Evolutionary conservation across 2,888 invertebrate species (phyloP).

Genomic region (Diadromus collaris): DNA sequence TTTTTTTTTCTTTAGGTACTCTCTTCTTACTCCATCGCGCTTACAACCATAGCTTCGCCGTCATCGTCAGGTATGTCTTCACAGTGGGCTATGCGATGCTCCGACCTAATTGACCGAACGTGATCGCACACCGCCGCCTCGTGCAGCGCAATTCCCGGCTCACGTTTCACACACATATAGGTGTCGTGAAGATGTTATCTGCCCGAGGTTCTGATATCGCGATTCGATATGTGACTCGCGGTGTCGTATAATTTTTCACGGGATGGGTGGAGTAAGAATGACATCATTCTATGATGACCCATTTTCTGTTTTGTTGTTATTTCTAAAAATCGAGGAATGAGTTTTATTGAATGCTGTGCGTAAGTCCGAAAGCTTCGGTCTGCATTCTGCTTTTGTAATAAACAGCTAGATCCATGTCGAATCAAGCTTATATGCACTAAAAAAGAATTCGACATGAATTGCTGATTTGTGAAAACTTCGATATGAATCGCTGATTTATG

Average conservation of each 20-base stretch:
- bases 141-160: slow-evolving; percentile 4
- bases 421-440: background rate
- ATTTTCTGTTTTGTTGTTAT: background rate
- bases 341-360: background rate
- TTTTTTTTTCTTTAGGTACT: slow-evolving; percentile 7
- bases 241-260: background rate
- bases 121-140: slow-evolving; percentile 20
- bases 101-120: slow-evolving; percentile 43
- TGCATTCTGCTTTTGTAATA: background rate
- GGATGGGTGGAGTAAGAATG: background rate
- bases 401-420: background rate
- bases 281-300: background rate
- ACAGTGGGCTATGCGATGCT: slow-evolving; percentile 19
- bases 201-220: slow-evolving; percentile 12
- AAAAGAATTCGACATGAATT: background rate
- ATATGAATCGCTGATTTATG: background rate
- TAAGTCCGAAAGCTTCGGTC: background rate
- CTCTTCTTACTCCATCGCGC: slow-evolving; percentile 14
- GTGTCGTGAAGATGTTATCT: slow-evolving; percentile 2
- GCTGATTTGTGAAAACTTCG: background rate
- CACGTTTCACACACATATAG: slow-evolving; percentile 5
- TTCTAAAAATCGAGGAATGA: background rate
- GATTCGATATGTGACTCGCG: slow-evolving; percentile 17
- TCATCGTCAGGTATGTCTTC: slow-evolving; percentile 19
- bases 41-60: slow-evolving; percentile 16